These are phyloP conservation scores for Enhydra lutris DNA, from an alignment of 2,113 vertebrate genomes.

Conservation along the genomic window DNA sequence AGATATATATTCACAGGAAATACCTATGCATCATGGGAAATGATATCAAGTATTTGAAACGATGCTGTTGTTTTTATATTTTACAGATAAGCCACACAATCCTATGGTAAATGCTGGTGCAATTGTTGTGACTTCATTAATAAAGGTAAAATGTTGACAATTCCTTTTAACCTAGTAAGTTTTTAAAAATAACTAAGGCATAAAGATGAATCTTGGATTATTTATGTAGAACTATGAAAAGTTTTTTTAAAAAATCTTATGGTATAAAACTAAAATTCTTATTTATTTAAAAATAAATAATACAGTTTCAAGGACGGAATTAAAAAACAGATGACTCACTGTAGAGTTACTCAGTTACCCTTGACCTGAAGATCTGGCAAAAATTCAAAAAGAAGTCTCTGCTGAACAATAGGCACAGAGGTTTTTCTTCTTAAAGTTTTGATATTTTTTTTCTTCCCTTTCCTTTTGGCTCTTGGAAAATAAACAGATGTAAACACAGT, in stretches of 20 bases:
- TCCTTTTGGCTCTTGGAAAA: constrained; percentile 47
- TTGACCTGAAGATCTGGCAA: constrained; percentile 42
- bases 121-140: constrained; percentile 97
- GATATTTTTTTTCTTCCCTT: background rate
- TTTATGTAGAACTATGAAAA: constrained; percentile 34
- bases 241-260: constrained; percentile 45
- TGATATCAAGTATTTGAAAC: constrained; percentile 15
- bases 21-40: background rate
- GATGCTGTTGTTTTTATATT: constrained; percentile 37
- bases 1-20: background rate
- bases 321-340: constrained; percentile 56
- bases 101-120: constrained; percentile 99
- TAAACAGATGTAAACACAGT: constrained; percentile 21
- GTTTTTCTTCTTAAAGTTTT: constrained; percentile 38
- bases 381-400: constrained; percentile 45
- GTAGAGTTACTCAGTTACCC: constrained; percentile 13
- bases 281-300: constrained; percentile 14
- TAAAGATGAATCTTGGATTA: constrained; percentile 28
- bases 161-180: constrained; percentile 71
- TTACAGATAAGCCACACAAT: constrained; percentile 97
- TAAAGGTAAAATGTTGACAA: constrained; percentile 91
- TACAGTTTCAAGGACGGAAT: constrained; percentile 20
- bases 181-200: constrained; percentile 26
- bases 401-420: constrained; percentile 7
- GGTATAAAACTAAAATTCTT: background rate